These are phyloP conservation scores for Melanitta fusca DNA, from an alignment of 2,797 vertebrate genomes.

Conservation along the genomic window DNA sequence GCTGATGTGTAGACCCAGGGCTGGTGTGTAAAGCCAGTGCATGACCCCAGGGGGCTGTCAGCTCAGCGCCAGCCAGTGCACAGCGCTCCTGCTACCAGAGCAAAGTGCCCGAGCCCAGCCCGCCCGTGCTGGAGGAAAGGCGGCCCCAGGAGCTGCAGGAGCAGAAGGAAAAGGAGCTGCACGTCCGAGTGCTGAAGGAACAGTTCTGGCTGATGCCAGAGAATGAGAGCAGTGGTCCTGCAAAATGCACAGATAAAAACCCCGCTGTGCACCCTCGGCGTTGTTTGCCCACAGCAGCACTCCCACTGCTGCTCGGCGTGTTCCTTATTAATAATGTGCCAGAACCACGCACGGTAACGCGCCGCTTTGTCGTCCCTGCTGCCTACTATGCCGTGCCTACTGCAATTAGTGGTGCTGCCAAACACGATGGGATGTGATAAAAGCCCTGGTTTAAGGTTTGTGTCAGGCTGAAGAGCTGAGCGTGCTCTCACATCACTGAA, in stretches of 20 bases:
- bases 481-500: neutral
- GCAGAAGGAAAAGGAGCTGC: neutral
- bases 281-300: neutral
- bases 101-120: no score
- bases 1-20: no score
- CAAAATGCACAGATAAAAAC: neutral
- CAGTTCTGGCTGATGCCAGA: neutral
- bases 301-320: neutral
- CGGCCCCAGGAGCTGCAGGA: neutral
- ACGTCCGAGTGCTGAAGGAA: neutral
- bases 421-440: neutral
- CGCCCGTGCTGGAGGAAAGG: neutral
- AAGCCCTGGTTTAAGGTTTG: neutral
- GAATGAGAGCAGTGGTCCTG: neutral
- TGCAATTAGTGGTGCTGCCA: neutral
- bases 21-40: no score
- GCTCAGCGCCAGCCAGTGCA: no score
- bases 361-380: neutral
- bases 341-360: accelerated
- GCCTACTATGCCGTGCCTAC: neutral
- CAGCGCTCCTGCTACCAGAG: no score
- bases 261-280: accelerated
- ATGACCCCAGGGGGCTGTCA: no score
- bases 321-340: neutral
- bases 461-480: neutral